Conservation (phyloP, 2,797 vertebrate species). For the Phalanger gymnotis region DNA sequence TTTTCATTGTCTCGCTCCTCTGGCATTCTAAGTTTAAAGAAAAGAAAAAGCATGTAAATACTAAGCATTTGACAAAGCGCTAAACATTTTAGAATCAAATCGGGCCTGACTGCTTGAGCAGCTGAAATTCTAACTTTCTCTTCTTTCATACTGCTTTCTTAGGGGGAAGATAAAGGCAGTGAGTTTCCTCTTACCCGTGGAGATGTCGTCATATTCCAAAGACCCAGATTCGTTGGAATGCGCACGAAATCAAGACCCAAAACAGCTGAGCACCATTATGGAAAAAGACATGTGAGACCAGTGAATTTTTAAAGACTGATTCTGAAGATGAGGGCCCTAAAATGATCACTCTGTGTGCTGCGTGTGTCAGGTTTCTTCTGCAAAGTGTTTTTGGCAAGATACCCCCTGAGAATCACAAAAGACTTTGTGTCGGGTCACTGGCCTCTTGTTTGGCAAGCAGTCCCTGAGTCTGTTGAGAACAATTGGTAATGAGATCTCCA, state of each 20-base stretch:
- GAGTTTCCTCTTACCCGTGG: conserved; percentile 93
- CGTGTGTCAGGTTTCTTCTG: conserved; percentile 57
- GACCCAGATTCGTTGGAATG: conserved; percentile 81
- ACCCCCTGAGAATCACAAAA: conserved; percentile 64
- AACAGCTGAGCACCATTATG: conserved; percentile 84
- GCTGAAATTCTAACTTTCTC: conserved; percentile 11
- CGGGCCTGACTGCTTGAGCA: neutral
- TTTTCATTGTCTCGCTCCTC: neutral
- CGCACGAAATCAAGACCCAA: conserved; percentile 82
- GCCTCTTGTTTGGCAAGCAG: conserved; percentile 63
- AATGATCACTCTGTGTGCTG: conserved; percentile 60
- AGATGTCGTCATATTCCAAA: conserved; percentile 79
- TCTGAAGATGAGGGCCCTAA: conserved; percentile 53
- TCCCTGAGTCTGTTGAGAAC: neutral
- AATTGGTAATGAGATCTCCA: conserved; percentile 14
- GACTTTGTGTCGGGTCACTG: conserved; percentile 57
- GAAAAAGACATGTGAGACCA: conserved; percentile 87
- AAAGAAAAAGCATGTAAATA: neutral
- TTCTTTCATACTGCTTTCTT: conserved; percentile 64
- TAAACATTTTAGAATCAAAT: conserved; percentile 16
- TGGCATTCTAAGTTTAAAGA: neutral
- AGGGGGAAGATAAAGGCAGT: conserved; percentile 95
- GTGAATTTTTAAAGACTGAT: conserved; percentile 81
- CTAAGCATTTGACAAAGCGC: neutral
- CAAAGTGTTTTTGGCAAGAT: conserved; percentile 74